These are phyloP conservation scores for Struthio camelus DNA, from an alignment of 2,113 vertebrate genomes.

Conservation along the genomic window DNA sequence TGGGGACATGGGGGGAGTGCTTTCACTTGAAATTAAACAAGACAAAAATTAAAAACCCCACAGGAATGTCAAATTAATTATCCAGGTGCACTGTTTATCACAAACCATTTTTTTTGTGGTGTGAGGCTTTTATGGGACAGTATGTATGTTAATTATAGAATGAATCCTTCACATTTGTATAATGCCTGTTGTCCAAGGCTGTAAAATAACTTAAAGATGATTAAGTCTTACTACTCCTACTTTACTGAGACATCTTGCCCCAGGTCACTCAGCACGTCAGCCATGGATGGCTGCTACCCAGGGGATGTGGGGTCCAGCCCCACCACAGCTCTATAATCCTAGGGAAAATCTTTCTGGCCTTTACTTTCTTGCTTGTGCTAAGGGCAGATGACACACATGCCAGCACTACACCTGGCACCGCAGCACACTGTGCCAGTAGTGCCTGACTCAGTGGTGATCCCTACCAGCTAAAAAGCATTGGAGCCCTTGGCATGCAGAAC, in stretches of 20 bases:
- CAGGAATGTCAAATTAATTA: neutral
- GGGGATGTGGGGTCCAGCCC: accelerated
- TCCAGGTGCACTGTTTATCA: neutral
- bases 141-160: neutral
- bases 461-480: neutral
- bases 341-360: neutral
- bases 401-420: neutral
- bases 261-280: neutral
- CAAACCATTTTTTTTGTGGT: neutral
- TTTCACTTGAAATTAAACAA: neutral
- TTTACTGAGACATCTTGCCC: neutral
- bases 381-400: accelerated
- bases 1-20: neutral
- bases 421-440: accelerated
- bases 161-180: neutral
- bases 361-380: neutral
- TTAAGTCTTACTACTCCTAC: neutral
- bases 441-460: accelerated
- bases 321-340: neutral
- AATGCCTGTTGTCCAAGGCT: neutral
- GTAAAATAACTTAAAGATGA: neutral
- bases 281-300: neutral
- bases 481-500: neutral
- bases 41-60: neutral
- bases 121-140: neutral